phyloP scores from a whole-genome alignment of 1,140 invertebrate species.

The Anoplolepis gracilipes region DNA sequence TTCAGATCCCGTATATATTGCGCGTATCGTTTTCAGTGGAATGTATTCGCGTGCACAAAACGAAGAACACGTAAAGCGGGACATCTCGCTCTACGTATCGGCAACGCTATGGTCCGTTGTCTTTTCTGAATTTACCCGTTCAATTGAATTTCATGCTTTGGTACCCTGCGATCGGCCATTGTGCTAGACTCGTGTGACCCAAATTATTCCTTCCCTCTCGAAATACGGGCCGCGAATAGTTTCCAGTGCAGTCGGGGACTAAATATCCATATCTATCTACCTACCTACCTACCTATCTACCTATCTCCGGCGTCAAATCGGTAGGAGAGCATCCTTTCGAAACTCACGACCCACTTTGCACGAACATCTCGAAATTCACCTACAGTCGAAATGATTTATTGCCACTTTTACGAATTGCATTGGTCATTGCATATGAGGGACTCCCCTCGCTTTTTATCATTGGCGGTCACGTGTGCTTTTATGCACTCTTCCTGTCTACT shows the following conservation, averaged over 20 bases:
- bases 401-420: constrained; percentile 40
- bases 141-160: constrained; percentile 77
- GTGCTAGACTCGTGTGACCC: constrained; percentile 71
- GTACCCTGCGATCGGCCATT: constrained; percentile 69
- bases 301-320: constrained; percentile 61
- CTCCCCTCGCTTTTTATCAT: constrained; percentile 15
- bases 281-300: not conserved
- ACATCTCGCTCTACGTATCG: constrained; percentile 15
- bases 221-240: constrained; percentile 72
- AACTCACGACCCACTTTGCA: constrained; percentile 54
- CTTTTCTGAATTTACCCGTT: constrained; percentile 73
- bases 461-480: not conserved
- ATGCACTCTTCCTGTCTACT: constrained; percentile 23
- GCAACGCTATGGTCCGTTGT: constrained; percentile 45
- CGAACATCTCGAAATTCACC: constrained; percentile 52
- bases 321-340: constrained; percentile 49
- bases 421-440: constrained; percentile 23
- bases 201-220: constrained; percentile 68
- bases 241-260: constrained; percentile 52
- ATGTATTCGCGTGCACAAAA: constrained; percentile 12
- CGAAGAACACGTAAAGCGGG: not conserved
- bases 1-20: not conserved
- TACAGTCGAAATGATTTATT: constrained; percentile 22
- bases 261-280: constrained; percentile 61
- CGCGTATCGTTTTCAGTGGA: constrained; percentile 13